These are phyloP conservation scores for Chamaetylas fuelleborni DNA, from an alignment of 2,113 vertebrate species.

Conservation along the genomic window DNA sequence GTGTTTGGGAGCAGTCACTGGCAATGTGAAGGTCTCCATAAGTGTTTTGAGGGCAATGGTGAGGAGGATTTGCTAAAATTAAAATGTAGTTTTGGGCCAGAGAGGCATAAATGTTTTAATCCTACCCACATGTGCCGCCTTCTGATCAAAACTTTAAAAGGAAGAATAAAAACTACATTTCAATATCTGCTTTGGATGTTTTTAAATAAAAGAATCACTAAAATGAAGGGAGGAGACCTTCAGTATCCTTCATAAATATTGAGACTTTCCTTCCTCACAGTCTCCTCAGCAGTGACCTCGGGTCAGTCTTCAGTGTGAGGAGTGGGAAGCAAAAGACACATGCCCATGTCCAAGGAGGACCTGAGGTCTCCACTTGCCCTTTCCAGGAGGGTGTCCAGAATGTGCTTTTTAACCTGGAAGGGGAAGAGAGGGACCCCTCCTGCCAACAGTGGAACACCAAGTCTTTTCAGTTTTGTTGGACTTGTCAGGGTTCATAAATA, in stretches of 20 bases:
- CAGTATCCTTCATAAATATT: not conserved
- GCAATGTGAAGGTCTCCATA: not conserved
- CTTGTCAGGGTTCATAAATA: not conserved
- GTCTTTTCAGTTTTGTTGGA: not conserved
- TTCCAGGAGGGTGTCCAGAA: not conserved
- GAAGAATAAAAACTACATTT: not conserved
- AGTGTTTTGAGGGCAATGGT: not conserved
- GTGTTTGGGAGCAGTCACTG: not conserved
- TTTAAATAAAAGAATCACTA: not conserved
- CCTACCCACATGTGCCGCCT: not conserved
- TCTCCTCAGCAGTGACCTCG: fast-evolving
- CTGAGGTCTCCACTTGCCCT: not conserved
- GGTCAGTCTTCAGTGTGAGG: fast-evolving
- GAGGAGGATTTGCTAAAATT: not conserved
- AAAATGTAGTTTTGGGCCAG: not conserved
- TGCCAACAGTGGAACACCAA: not conserved
- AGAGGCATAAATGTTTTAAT: not conserved
- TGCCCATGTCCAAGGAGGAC: not conserved
- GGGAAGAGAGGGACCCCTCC: not conserved
- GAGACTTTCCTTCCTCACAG: not conserved
- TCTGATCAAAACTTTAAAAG: not conserved
- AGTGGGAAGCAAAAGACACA: not conserved
- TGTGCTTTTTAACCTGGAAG: not conserved
- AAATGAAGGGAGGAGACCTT: not conserved
- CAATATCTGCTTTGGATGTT: not conserved